Conservation (phyloP, 92 coral and sea anemone species). For the Palythoa caribaeorum region DNA sequence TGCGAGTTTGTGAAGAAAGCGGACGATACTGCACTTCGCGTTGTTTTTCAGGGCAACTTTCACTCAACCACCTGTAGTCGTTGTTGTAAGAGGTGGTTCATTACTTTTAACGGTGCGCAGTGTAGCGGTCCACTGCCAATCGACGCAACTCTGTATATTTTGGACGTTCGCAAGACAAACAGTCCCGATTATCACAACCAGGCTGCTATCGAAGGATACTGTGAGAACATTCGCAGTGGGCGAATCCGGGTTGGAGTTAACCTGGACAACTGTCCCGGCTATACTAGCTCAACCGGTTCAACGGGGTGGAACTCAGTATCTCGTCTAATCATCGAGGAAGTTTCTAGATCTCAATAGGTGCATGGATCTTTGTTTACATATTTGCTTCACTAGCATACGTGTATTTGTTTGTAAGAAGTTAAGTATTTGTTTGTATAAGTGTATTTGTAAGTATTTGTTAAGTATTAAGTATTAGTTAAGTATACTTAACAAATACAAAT, state of each 20-base stretch:
- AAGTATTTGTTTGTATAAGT: too few species aligned
- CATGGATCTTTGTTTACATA: too few species aligned
- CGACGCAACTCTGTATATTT: slow-evolving; percentile 3
- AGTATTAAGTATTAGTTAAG: too few species aligned
- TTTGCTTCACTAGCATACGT: too few species aligned
- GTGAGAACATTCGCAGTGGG: slow-evolving; percentile 20
- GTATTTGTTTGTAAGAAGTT: too few species aligned
- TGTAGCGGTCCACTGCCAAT: slow-evolving; percentile 32
- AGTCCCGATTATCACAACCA: slow-evolving; percentile 5
- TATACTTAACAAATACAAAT: too few species aligned
- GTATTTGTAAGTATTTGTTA: too few species aligned
- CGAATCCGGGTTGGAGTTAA: slow-evolving; percentile 14
- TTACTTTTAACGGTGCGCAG: slow-evolving; percentile 32
- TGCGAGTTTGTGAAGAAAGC: not conserved
- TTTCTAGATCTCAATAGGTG: not conserved
- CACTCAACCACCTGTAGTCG: not conserved
- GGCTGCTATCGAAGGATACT: slow-evolving; percentile 23
- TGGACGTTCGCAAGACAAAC: slow-evolving; percentile 8
- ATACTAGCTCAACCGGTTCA: not conserved
- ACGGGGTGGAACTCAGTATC: slow-evolving; percentile 33
- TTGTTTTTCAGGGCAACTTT: slow-evolving; percentile 6
- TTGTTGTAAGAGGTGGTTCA: slow-evolving; percentile 38
- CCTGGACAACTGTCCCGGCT: slow-evolving; percentile 27
- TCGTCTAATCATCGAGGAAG: slow-evolving; percentile 45
- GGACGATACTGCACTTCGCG: not conserved